phyloP scores from a whole-genome alignment of 2,113 vertebrate genomes.

The Sula dactylatra region DNA sequence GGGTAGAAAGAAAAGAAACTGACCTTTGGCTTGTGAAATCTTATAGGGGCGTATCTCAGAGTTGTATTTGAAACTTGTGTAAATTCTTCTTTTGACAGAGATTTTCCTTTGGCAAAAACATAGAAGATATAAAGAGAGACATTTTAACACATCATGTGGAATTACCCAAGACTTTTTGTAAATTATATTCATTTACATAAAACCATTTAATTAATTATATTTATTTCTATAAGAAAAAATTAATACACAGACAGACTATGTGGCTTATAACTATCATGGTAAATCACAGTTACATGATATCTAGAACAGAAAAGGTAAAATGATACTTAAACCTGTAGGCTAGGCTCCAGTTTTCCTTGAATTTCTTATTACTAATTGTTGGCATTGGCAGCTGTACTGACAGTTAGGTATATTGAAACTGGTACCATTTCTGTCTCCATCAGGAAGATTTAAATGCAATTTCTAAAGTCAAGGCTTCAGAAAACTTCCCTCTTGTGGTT shows the following conservation, averaged over 20 bases:
- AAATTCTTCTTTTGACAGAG: neutral
- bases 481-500: neutral
- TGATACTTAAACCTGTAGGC: accelerated
- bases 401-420: neutral
- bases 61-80: neutral
- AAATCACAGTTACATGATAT: neutral
- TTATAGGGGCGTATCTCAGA: neutral
- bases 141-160: neutral
- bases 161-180: neutral
- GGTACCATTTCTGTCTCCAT: neutral
- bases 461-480: neutral
- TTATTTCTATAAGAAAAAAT: neutral
- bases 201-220: neutral
- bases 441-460: neutral
- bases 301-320: neutral
- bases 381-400: neutral
- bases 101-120: neutral
- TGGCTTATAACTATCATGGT: neutral
- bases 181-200: neutral
- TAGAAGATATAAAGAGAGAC: accelerated
- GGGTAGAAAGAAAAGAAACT: neutral
- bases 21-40: neutral
- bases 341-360: neutral
- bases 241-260: neutral
- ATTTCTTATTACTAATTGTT: neutral